A percentile compares a stretch with the other conserved stretches of the same genome.
phyloP scores from a whole-genome alignment of 2,797 vertebrate species.

The Petrocephalus sullivani region DNA sequence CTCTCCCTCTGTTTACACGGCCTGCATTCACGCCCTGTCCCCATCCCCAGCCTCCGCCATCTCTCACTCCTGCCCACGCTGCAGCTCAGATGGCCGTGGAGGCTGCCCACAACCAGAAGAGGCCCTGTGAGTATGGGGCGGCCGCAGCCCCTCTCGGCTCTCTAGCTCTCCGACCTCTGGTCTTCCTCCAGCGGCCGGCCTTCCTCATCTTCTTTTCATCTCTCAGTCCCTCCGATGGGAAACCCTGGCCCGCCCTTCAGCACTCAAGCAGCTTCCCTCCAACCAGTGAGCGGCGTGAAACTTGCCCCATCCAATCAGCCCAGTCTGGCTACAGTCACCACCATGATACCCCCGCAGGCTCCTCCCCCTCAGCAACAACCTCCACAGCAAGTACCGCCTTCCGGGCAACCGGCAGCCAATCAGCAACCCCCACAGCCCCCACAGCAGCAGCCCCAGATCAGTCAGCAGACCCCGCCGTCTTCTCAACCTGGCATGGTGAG shows the following conservation, averaged over 20 bases:
- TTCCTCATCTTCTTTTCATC: background rate
- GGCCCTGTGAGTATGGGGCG: conserved; percentile 66
- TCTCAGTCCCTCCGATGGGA: background rate
- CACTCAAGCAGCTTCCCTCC: conserved; percentile 52
- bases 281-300: conserved; percentile 64
- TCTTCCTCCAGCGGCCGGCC: conserved; percentile 18
- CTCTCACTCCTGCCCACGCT: conserved; percentile 68
- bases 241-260: conserved; percentile 55
- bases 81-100: conserved; percentile 79
- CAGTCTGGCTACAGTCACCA: conserved; percentile 71
- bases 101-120: conserved; percentile 78
- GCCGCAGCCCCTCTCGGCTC: background rate
- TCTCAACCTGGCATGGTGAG: conserved; percentile 66
- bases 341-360: conserved; percentile 54
- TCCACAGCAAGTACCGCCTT: conserved; percentile 53
- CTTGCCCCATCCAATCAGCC: conserved; percentile 55
- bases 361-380: conserved; percentile 41
- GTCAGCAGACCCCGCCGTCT: conserved; percentile 47
- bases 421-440: conserved; percentile 49
- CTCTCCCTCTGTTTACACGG: background rate
- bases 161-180: background rate
- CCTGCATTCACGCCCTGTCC: background rate
- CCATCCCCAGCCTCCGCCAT: conserved; percentile 40
- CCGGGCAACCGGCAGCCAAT: conserved; percentile 52
- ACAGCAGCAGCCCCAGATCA: conserved; percentile 56